Conservation (phyloP, 1,140 invertebrate species). For the Lepidurus couesii region DNA sequence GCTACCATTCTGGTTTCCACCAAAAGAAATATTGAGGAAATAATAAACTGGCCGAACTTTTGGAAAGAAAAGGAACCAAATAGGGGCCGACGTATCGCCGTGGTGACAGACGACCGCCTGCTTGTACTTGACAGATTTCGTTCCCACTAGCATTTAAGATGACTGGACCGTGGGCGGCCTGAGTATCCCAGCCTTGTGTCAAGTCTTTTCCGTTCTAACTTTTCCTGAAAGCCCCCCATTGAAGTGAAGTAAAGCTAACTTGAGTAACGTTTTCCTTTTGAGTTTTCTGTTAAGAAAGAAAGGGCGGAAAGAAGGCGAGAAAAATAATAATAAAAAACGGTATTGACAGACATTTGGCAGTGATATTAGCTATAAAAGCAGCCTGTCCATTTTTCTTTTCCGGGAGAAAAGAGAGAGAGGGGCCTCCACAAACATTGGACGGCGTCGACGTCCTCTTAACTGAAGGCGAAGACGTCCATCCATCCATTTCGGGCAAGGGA, state of each 20-base stretch:
- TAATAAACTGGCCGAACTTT: not conserved
- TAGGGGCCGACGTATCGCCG: not conserved
- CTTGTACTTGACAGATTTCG: not conserved
- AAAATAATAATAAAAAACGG: not conserved
- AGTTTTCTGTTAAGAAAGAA: not conserved
- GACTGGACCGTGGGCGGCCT: not conserved
- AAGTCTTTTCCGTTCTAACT: not conserved
- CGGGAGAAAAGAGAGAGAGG: not conserved
- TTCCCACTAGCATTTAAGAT: not conserved
- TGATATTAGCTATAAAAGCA: conserved; percentile 15
- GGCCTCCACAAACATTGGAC: not conserved
- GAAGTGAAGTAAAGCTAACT: too few relatives aligned
- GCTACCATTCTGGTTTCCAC: too few relatives aligned
- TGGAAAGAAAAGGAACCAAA: not conserved
- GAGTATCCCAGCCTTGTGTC: not conserved
- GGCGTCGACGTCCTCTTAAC: not conserved
- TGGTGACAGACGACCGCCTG: not conserved
- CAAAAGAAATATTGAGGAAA: not conserved
- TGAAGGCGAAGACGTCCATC: not conserved
- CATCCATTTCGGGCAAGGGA: not conserved
- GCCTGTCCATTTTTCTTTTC: not conserved
- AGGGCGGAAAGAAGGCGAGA: not conserved
- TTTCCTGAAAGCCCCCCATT: not conserved
- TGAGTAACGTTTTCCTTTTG: not conserved
- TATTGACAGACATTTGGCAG: conserved; percentile 11